Evolutionary conservation across 2,888 invertebrate species (phyloP).

Genomic region (Podotricha telesiphe): DNA sequence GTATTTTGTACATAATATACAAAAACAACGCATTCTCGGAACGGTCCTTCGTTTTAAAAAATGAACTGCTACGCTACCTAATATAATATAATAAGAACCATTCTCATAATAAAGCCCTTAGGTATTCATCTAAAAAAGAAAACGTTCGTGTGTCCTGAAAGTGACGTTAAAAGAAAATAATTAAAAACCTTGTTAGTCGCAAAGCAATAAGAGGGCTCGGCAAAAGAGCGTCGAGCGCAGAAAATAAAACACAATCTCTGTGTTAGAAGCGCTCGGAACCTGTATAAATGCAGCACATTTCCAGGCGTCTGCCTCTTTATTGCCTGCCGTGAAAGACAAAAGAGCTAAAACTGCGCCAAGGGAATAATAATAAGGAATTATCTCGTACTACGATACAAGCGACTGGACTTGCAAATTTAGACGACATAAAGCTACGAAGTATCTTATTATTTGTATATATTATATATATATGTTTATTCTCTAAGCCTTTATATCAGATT

Average conservation of each 20-base stretch:
- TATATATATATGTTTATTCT: background rate
- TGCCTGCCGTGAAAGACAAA: conserved; percentile 75
- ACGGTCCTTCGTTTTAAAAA: background rate
- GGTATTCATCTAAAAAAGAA: conserved; percentile 37
- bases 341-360: conserved; percentile 67
- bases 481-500: background rate
- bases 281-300: conserved; percentile 79
- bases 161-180: conserved; percentile 80
- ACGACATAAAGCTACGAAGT: conserved; percentile 15
- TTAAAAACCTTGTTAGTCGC: conserved; percentile 81
- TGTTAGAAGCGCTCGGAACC: conserved; percentile 59
- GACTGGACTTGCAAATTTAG: conserved; percentile 28
- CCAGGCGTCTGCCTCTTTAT: conserved; percentile 76
- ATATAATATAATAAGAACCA: conserved; percentile 24
- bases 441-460: background rate
- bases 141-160: conserved; percentile 55
- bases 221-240: conserved; percentile 70
- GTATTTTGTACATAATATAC: too few relatives aligned
- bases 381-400: conserved; percentile 54
- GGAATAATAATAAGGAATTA: conserved; percentile 77
- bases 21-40: background rate
- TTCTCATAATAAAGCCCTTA: conserved; percentile 33
- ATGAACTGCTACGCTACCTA: background rate
- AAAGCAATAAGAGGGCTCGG: conserved; percentile 71
- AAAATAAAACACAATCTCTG: conserved; percentile 69